Evolutionary conservation across 2,113 vertebrate species (phyloP), one percentile per base, ranked within the genome.

Genomic region (Tyto alba): DNA sequence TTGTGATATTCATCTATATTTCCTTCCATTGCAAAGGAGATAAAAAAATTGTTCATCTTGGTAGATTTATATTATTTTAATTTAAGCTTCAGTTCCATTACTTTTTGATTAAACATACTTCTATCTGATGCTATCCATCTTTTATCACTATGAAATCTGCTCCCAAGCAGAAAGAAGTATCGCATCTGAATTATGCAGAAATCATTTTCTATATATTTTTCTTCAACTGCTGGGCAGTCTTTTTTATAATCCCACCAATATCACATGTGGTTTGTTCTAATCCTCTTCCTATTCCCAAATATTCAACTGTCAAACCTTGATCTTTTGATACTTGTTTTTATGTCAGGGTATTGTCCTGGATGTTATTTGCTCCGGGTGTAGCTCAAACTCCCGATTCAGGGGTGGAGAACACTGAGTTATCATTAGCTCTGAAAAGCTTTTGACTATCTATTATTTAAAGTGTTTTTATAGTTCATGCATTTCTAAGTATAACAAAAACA

Each of bases 21-120:
- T 94, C 36, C 25, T 74, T 53, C 47, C 73, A n/a, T 13, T 81
- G 74, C 59, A 79, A 64, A 52, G 48, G 63, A 91, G 57, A 36
- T 77, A 89, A 90, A 96, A 95, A 83, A 96, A 78, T 16, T 15
- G 63, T 77, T 95, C 89, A 62, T 83, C 89, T 88, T 90, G 84
- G 66, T 95, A 95, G 91, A 97, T 96, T 97, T 96, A 96, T 91
- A 89, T 97, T 97, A 91, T 97, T 97, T 97, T 97, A 97, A 97
- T 97, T 98, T 97, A 88, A 96, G 69, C 75, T 93, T 85, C 64
- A 76, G 50, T 95, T 89, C 69, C 80, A 95, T 97, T 97, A 85
- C 94, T 95, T 96, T 97, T 96, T 96, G 84, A 95, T 97, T 95
- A 97, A 98, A 96, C 94, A 96, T 95, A 96, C 80, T 97, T 95